A percentile compares a stretch with the other conserved stretches of the same genome.
These are phyloP conservation scores for Procambarus clarkii DNA, from an alignment of 1,140 invertebrate genomes.

Conservation along the genomic window DNA sequence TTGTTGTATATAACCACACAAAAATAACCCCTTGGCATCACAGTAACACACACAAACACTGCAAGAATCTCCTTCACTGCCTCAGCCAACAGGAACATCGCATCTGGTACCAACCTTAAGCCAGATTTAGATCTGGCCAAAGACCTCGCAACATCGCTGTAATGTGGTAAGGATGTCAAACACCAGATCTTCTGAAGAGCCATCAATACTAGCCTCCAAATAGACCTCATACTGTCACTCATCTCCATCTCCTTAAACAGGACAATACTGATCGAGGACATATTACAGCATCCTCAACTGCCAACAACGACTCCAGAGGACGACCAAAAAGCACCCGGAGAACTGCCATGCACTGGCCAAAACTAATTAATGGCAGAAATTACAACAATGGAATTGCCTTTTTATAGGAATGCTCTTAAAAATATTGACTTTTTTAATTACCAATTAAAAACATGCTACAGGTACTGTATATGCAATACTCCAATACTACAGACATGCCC, in stretches of 20 bases:
- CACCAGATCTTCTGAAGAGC: slow-evolving; percentile 31
- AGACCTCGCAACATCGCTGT: neutral
- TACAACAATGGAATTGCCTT: too few relatives aligned
- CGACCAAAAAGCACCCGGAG: neutral
- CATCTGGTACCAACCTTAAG: slow-evolving; percentile 35
- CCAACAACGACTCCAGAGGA: neutral
- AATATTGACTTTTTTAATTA: too few relatives aligned
- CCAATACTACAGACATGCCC: too few relatives aligned
- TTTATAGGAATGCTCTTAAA: too few relatives aligned
- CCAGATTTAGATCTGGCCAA: neutral
- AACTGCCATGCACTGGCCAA: neutral
- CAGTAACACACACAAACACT: neutral
- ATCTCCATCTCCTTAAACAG: neutral
- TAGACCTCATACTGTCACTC: neutral
- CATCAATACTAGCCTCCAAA: neutral
- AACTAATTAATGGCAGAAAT: neutral
- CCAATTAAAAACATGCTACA: too few relatives aligned
- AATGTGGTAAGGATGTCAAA: slow-evolving; percentile 24
- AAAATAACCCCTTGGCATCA: neutral
- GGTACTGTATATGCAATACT: too few relatives aligned
- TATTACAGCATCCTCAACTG: neutral
- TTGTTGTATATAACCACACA: neutral
- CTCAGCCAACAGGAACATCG: slow-evolving; percentile 25
- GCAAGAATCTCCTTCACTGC: neutral
- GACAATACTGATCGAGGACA: neutral